Evolutionary conservation across 35 echinoderm and acorn worm species (phyloP), one percentile per base, ranked within the genome.

Genomic region (Apostichopus californicus): DNA sequence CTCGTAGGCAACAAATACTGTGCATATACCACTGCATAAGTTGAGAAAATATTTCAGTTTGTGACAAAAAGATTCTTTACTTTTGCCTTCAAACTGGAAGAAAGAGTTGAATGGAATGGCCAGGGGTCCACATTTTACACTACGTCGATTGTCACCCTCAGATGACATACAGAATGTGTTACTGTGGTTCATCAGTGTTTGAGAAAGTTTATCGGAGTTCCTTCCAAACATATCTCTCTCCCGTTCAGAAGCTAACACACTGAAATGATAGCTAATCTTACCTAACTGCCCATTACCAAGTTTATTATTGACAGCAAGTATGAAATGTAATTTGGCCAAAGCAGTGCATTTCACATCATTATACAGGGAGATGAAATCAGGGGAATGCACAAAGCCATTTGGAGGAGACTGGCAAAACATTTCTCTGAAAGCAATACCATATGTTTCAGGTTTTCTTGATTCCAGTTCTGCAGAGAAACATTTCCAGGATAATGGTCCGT

Each of bases 211-310:
- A 3, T 46, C 8, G 63, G 12, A 65, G 17, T 89, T 89, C 63
- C 68, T 89, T 89, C 86, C 86, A 68, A 89, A 54, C 10, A 6
- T 10, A 8, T 89, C 68, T 52, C 24, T 68, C 63, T 89, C 86
- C 23, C 71, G 8, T 8, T 68, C 86, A 71, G 23, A 26, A 15
- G 9, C 21, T 14, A 63, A 11, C 1, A 73, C 63, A 73, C 72
- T 89, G 24, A 89, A 89, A 65, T 89, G 86, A 55, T 89, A 89
- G 23, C 86, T 89, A 10, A 89, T 73, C 25, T 89, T 89, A 72
- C 34, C 61, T 20, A 89, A 55, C 4, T 89, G 86, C 2, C 7
- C 86, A 71, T 68, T 89, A 11, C 63, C 57, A 6, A 89, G 64
- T 54, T 23, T 89, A 23, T 89, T 75, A 57, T 89, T 25, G 12